Base-by-base conservation (phyloP, 1,140 invertebrate species). In the Drosophila arawakana region DNA sequence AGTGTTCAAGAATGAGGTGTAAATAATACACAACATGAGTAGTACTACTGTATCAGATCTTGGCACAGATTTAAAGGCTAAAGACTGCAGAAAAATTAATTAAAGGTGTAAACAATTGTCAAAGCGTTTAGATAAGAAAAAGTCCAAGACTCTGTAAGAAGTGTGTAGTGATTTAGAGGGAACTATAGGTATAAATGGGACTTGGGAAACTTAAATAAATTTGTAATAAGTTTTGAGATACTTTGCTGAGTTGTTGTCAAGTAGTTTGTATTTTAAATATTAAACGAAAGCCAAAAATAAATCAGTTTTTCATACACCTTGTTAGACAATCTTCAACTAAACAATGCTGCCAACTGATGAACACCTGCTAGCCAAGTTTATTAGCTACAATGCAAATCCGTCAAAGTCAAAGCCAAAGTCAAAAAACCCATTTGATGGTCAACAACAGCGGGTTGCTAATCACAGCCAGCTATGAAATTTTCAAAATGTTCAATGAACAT, bases 401-500 rank as follows among this genome's bases (percentile, higher is more conserved):
- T 68, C 21, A 39, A 59, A 52, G 46, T 69, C 58, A 80, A 39
- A 39, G 54, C 35, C 37, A 21, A 84, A 76, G 67, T 76, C 67
- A 76, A 76, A 78, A 81, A 63, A 72, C 47, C 60, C 67, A 73
- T 78, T 78, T 75, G 44, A 37, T 75, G 41, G 49, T 47, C 74
- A 65, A 58, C 44, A 44, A 50, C 47, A 65, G 52, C 81, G 10
- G 21, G 49, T 34, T 50, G 46, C 72, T 67, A 80, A 81, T 86
- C 82, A 68, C 52, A 86, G 80, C 63, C 72, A 80, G 62, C 74
- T 73, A 81, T 61, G 68, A 58, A 75, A 75, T 71, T 71, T 76
- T 65, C 59, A 81, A 85, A 85, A 66, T 50, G 67, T 47, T 65
- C 63, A 62, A 60, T 63, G 44, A 57, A 61, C 52, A 57, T 62